Conservation (phyloP, 2,113 vertebrate genomes). For the Dipodomys stephensi region DNA sequence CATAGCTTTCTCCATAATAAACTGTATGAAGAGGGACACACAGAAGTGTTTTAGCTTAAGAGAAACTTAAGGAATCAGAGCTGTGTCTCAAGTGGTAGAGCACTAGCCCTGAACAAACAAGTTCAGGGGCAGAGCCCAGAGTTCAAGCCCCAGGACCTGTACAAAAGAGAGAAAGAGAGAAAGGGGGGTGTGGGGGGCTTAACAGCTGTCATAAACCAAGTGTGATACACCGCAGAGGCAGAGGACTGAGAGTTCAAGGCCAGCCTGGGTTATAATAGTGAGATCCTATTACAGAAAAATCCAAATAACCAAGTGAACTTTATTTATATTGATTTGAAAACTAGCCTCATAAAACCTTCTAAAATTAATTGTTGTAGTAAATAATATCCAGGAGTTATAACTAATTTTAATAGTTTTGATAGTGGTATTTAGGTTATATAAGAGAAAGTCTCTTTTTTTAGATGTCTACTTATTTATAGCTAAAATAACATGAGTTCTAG, state of each 20-base stretch:
- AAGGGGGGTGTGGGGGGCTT: no score
- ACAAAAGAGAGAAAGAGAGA: no score
- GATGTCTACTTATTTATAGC: neutral
- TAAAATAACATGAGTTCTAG: neutral
- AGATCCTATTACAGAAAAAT: neutral
- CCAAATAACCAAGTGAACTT: neutral
- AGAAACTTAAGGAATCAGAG: neutral
- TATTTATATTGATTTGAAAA: constrained; percentile 5
- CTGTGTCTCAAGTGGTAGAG: no score
- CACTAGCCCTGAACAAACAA: no score
- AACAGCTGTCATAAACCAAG: no score
- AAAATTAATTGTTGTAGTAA: neutral
- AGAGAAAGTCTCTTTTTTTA: neutral
- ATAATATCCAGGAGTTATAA: neutral
- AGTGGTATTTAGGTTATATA: neutral
- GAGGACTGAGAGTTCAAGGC: neutral
- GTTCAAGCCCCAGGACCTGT: no score
- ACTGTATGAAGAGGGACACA: neutral
- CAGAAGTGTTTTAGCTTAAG: constrained; percentile 12
- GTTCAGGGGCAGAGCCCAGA: no score
- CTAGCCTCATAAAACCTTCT: neutral
- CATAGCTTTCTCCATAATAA: neutral
- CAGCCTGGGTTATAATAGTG: no score
- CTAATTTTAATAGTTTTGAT: neutral
- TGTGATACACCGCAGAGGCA: neutral